Evolutionary conservation across 1,140 invertebrate species (phyloP).

Genomic region (Sitophilus oryzae): DNA sequence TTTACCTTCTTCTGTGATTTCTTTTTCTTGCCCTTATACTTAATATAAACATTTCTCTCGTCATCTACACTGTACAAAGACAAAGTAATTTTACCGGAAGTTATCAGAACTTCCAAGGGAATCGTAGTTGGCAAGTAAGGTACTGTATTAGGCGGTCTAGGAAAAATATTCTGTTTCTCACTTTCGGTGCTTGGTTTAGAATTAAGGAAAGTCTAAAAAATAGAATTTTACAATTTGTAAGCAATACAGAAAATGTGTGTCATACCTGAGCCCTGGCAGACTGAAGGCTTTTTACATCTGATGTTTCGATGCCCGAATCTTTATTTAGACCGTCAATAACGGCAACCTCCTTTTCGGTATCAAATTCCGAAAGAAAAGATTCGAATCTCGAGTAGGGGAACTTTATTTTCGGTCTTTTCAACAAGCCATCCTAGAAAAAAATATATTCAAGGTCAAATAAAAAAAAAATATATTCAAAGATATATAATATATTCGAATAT

Average conservation of each 20-base stretch:
- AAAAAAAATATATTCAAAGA: neutral
- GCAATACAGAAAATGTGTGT: too few species aligned
- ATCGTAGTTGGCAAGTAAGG: slow-evolving; percentile 13
- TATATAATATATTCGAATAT: neutral
- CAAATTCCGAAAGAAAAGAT: neutral
- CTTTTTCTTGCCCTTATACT: slow-evolving; percentile 21
- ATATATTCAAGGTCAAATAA: neutral
- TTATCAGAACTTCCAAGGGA: slow-evolving; percentile 34
- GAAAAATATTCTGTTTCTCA: slow-evolving; percentile 23
- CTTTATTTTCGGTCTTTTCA: slow-evolving; percentile 28
- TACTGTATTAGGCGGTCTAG: slow-evolving; percentile 22
- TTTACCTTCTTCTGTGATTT: slow-evolving; percentile 9
- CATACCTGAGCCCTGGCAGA: slow-evolving; percentile 25
- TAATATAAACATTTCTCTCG: slow-evolving; percentile 1
- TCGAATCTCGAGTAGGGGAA: slow-evolving; percentile 34
- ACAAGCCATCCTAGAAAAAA: slow-evolving; percentile 10
- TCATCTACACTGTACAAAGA: slow-evolving; percentile 28
- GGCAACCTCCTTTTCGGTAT: slow-evolving; percentile 1
- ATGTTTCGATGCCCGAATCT: slow-evolving; percentile 43
- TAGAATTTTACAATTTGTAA: too few species aligned
- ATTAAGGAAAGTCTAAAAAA: neutral
- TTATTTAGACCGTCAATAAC: slow-evolving; percentile 15
- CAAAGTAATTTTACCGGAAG: slow-evolving; percentile 36
- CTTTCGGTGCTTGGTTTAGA: slow-evolving; percentile 13
- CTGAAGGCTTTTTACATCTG: slow-evolving; percentile 35